Percentiles rank a stretch among this genome's conserved stretches.
Evolutionary conservation across 2,888 invertebrate genomes (phyloP).

Genomic region (Meiosimyza platycephala): DNA sequence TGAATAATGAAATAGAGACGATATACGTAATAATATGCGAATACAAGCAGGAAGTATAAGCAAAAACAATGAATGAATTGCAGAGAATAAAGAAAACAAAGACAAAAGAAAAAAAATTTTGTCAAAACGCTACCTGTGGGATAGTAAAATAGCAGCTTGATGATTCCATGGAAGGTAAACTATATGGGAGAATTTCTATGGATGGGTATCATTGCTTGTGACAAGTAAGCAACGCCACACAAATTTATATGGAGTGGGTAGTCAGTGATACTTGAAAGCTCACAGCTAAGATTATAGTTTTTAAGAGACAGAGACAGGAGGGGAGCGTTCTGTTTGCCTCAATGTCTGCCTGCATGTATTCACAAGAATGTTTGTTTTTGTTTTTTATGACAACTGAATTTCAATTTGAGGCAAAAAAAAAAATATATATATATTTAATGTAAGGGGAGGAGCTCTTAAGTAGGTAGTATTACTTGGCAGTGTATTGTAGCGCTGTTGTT

Average conservation of each 20-base stretch:
- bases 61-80: constrained; percentile 6
- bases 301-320: neutral
- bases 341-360: neutral
- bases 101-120: neutral
- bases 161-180: too few species aligned
- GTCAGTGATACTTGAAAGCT: constrained; percentile 4
- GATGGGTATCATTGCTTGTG: neutral
- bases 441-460: too few species aligned
- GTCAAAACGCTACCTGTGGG: neutral
- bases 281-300: constrained; percentile 13
- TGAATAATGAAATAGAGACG: constrained; percentile 34
- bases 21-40: constrained; percentile 25
- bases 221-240: neutral
- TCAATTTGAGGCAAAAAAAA: neutral
- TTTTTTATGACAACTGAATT: constrained; percentile 28
- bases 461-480: too few species aligned
- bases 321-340: constrained; percentile 3
- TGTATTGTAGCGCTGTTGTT: too few species aligned
- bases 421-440: too few species aligned
- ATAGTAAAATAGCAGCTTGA: neutral
- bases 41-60: constrained; percentile 3
- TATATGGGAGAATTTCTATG: too few species aligned
- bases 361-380: constrained; percentile 7
- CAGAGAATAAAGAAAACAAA: neutral
- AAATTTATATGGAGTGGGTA: neutral